These are phyloP conservation scores for Nesogale talazaci DNA, from an alignment of 2,113 vertebrate species.

Conservation along the genomic window DNA sequence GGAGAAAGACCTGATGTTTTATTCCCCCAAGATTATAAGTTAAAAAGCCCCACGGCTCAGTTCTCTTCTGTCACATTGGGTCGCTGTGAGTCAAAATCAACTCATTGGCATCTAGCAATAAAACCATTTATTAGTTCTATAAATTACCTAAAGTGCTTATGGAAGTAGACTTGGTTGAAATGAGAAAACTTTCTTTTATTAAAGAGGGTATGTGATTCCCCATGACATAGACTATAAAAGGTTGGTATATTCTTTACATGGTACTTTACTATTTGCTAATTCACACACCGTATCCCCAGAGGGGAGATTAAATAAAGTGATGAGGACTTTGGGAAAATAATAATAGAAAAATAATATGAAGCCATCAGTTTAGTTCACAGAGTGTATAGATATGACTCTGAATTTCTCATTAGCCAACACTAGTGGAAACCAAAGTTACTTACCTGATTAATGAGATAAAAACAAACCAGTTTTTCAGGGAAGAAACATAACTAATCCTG, in stretches of 20 bases:
- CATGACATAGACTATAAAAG: neutral
- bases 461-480: neutral
- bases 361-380: neutral
- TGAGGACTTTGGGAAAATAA: slow-evolving; percentile 12
- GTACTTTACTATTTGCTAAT: slow-evolving; percentile 30
- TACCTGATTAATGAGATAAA: neutral
- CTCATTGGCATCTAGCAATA: neutral
- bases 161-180: slow-evolving; percentile 26
- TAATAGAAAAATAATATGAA: neutral
- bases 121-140: slow-evolving; percentile 25
- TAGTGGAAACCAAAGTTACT: slow-evolving; percentile 18
- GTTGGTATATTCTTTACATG: neutral
- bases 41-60: neutral
- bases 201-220: neutral
- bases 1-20: neutral
- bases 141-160: slow-evolving; percentile 8
- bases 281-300: neutral
- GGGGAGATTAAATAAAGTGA: slow-evolving; percentile 33
- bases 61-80: neutral
- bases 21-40: neutral
- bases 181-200: neutral
- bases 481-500: neutral
- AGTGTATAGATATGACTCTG: neutral
- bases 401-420: slow-evolving; percentile 36
- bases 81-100: neutral